These are phyloP conservation scores for Lasioglossum morio DNA, from an alignment of 2,888 invertebrate genomes.

Conservation along the genomic window DNA sequence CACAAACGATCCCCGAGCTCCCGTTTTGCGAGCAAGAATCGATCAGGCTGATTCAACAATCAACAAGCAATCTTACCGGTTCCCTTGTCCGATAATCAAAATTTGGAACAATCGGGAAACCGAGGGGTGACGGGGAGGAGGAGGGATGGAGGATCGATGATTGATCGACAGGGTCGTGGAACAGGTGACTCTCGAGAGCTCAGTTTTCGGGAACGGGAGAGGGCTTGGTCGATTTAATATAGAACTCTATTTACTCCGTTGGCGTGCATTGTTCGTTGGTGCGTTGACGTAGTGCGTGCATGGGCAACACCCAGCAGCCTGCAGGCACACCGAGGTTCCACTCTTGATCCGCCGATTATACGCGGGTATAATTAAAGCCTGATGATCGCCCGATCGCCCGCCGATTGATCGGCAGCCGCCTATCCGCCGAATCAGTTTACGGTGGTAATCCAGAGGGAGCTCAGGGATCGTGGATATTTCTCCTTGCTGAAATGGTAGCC, in stretches of 20 bases:
- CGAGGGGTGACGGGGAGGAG: no score
- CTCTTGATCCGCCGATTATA: constrained; percentile 29
- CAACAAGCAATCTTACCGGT: constrained; percentile 2
- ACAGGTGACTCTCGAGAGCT: constrained; percentile 20
- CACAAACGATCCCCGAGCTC: background rate
- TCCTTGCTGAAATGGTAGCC: no score
- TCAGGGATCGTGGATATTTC: constrained; percentile 2
- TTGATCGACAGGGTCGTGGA: background rate
- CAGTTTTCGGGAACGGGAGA: constrained; percentile 5
- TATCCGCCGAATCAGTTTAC: constrained; percentile 32
- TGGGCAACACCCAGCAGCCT: constrained; percentile 12
- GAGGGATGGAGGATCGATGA: background rate
- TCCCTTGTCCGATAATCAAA: background rate
- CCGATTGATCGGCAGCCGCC: constrained; percentile 34
- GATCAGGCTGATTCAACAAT: background rate
- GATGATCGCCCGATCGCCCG: constrained; percentile 40
- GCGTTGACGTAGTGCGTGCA: constrained; percentile 16
- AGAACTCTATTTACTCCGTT: constrained; percentile 38
- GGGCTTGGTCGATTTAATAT: constrained; percentile 30
- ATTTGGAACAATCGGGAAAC: background rate
- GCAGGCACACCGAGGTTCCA: constrained; percentile 20
- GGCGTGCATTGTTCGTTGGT: constrained; percentile 10
- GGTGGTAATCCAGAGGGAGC: constrained; percentile 13
- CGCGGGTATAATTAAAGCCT: constrained; percentile 51
- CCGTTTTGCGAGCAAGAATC: background rate